Evolutionary conservation across 2,888 invertebrate genomes (phyloP), one percentile per base, ranked within the genome.

Genomic region (Orthosia cruda): DNA sequence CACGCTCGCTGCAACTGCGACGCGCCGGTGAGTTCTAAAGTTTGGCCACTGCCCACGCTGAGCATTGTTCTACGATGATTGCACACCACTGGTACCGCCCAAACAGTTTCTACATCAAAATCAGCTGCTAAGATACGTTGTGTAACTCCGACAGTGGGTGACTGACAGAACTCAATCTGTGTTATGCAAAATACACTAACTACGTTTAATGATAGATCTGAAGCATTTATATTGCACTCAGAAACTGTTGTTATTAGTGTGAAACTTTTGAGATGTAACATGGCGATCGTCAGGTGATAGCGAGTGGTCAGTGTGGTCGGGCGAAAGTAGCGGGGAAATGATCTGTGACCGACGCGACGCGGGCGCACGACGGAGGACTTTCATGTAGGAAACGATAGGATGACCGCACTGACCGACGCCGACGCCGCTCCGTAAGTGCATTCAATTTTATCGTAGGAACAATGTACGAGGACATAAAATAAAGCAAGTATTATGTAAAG

Each of bases 261-360:
- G 63, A 76, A 85, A 67, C 71, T 76, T 78, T 69, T 54, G 64
- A 82, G 71, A 75, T 71, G 75, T 68, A 74, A 71, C 62, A 54
- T 32, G 71, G 65, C 55, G 74, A 63, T 73, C 72, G 63, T 66
- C 65, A 69, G 85, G 54, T 57, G 80, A 71, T 74, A 79, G 75
- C 74, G 78, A 81, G 77, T 71, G 87, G 87, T 83, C 85, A 82
- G 81, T 80, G 87, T 71, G 90, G 86, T 82, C 82, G 72, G 80
- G 89, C 80, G 91, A 91, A 91, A 91, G 91, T 87, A 83, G 75
- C 77, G 69, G 82, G 85, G 88, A 91, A 91, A 87, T 86, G 88
- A 89, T 90, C 87, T 79, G 89, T 88, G 84, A 89, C 88, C 84
- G 85, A 72, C 77, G 84, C 84, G 85, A 72, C 77, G 84, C 80